Conservation (phyloP, 2,888 invertebrate genomes). For the Priocnemis perturbator region DNA sequence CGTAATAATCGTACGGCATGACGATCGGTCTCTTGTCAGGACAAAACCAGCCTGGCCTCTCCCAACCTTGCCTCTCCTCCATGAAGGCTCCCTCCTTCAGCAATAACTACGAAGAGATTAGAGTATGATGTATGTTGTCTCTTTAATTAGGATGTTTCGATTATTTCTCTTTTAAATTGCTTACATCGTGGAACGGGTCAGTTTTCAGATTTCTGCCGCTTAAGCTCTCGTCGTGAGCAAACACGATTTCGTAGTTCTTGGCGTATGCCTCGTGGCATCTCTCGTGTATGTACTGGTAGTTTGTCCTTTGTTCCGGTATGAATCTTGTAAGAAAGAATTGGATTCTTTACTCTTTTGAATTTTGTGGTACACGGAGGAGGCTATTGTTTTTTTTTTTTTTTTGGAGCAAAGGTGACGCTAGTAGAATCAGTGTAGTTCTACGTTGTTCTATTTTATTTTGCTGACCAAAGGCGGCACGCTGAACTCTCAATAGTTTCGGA, state of each 20-base stretch:
- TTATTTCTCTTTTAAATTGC: slow-evolving; percentile 12
- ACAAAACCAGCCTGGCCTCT: slow-evolving; percentile 89
- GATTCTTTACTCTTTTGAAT: too few relatives aligned
- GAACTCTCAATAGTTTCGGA: too few relatives aligned
- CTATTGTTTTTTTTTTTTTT: too few relatives aligned
- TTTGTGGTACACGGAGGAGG: too few relatives aligned
- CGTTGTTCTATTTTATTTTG: too few relatives aligned
- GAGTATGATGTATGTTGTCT: background rate
- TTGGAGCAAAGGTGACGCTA: too few relatives aligned
- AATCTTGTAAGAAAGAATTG: slow-evolving; percentile 78
- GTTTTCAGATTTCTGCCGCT: slow-evolving; percentile 85
- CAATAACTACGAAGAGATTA: slow-evolving; percentile 77
- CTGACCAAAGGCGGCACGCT: too few relatives aligned
- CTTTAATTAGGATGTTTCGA: background rate
- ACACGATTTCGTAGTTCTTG: slow-evolving; percentile 89
- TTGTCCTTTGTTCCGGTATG: slow-evolving; percentile 83
- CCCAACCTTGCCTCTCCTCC: slow-evolving; percentile 93
- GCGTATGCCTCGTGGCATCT: slow-evolving; percentile 94
- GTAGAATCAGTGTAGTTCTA: too few relatives aligned
- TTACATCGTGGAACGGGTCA: slow-evolving; percentile 82
- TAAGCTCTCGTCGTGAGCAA: slow-evolving; percentile 88
- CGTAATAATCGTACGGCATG: slow-evolving; percentile 90
- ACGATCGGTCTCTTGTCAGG: slow-evolving; percentile 77
- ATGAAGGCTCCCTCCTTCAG: slow-evolving; percentile 88
- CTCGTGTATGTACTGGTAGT: slow-evolving; percentile 86